Conservation (phyloP, 2,797 vertebrate genomes). For the Eptatretus atami region DNA sequence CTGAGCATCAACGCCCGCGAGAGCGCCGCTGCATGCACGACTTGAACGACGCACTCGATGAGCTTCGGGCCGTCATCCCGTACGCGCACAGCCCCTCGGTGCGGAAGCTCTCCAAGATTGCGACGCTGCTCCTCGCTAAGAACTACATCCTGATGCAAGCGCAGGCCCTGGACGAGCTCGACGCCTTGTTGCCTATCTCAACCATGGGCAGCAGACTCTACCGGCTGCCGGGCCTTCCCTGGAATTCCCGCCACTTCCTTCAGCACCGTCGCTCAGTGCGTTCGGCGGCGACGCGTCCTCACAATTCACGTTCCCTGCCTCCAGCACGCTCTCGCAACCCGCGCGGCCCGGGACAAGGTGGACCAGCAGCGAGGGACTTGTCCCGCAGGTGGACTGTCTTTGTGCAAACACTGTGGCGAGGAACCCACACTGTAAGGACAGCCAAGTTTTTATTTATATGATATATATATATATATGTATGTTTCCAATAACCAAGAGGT, state of each 20-base stretch:
- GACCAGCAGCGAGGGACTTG: no score
- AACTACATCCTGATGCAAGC: conserved; percentile 99
- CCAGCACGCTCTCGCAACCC: no score
- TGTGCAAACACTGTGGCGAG: no score
- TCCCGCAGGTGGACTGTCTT: no score
- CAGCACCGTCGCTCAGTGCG: conserved; percentile 10
- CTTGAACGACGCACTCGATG: conserved; percentile 79
- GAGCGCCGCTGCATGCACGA: conserved; percentile 71
- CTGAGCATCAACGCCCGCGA: conserved; percentile 85
- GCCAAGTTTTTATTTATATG: no score
- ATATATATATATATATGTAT: no score
- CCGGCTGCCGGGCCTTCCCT: neutral
- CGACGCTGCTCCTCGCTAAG: conserved; percentile 75
- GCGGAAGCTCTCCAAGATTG: conserved; percentile 92
- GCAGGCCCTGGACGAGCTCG: conserved; percentile 86
- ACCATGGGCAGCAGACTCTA: conserved; percentile 42
- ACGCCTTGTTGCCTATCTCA: conserved; percentile 57
- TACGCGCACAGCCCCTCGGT: conserved; percentile 90
- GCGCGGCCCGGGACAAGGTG: no score
- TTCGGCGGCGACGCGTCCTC: no score
- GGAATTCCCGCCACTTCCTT: neutral
- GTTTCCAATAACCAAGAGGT: no score
- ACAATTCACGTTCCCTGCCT: no score
- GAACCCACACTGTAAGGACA: no score
- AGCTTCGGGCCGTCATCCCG: conserved; percentile 59